A percentile compares a stretch with the other conserved stretches of the same genome.
These are phyloP conservation scores for Siniperca obscura DNA, from an alignment of 2,797 vertebrate genomes.

Conservation along the genomic window DNA sequence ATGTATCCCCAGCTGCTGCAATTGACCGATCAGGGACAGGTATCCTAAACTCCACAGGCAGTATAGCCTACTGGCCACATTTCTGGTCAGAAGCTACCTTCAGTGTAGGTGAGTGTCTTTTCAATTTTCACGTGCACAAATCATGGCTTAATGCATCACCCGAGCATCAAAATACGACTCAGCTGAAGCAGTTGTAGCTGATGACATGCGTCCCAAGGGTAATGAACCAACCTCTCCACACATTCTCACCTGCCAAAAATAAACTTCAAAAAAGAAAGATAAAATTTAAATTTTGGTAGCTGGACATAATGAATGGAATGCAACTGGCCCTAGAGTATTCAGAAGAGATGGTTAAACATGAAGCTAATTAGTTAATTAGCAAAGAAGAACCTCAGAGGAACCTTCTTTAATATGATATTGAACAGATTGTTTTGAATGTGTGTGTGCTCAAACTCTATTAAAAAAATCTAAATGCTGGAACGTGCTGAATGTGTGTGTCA, in stretches of 20 bases:
- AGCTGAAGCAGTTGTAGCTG: not conserved
- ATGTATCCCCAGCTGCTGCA: conserved; percentile 5
- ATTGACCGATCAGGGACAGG: not conserved
- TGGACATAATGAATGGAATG: no score
- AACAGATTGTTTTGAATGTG: not conserved
- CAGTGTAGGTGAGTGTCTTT: not conserved
- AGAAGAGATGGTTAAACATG: not conserved
- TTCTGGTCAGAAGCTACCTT: not conserved
- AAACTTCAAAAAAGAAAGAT: not conserved
- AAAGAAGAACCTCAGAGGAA: not conserved
- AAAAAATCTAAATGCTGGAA: not conserved
- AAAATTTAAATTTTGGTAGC: no score
- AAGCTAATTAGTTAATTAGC: not conserved
- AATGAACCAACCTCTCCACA: no score
- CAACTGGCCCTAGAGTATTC: no score
- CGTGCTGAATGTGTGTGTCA: not conserved
- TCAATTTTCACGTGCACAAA: not conserved
- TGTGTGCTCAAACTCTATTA: not conserved
- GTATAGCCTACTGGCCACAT: not conserved
- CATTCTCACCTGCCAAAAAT: not conserved
- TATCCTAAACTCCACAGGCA: not conserved
- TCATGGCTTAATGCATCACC: not conserved
- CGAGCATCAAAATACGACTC: not conserved
- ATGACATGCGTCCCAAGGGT: no score
- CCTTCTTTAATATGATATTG: not conserved